Conservation (phyloP, 2,888 invertebrate genomes). For the Lasius fuliginosus region DNA sequence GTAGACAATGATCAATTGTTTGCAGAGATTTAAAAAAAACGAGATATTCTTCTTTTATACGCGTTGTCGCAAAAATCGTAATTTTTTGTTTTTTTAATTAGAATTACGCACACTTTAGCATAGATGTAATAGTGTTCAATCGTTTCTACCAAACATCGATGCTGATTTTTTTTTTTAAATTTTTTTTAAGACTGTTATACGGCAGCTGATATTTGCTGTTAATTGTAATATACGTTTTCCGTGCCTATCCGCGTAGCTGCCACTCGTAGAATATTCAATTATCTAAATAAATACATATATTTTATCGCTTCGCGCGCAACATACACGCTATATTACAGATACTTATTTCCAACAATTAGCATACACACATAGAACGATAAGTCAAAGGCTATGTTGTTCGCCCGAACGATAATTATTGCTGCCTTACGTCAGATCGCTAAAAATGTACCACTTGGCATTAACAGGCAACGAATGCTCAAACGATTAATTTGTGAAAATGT, state of each 20-base stretch:
- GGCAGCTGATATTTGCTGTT: not conserved
- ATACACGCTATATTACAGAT: not conserved
- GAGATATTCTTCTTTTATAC: not conserved
- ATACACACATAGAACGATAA: not conserved
- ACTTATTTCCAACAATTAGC: constrained; percentile 21
- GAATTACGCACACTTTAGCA: constrained; percentile 13
- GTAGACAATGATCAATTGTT: not conserved
- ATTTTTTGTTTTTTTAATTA: not conserved
- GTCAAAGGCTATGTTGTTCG: not conserved
- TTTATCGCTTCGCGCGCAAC: not conserved
- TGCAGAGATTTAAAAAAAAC: not conserved
- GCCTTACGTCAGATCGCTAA: not conserved
- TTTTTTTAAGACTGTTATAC: constrained; percentile 8
- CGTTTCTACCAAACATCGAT: constrained; percentile 41
- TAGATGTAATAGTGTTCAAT: constrained; percentile 21
- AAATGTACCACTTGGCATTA: not conserved
- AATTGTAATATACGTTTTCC: not conserved
- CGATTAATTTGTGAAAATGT: constrained; percentile 12
- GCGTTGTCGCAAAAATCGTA: not conserved
- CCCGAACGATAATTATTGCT: not conserved
- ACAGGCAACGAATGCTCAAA: constrained; percentile 9
- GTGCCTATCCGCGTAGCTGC: constrained; percentile 5
- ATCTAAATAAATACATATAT: not conserved
- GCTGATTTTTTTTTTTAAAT: constrained; percentile 7
- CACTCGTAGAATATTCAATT: not conserved